Evolutionary conservation across 2,888 invertebrate genomes (phyloP), one percentile per base, ranked within the genome.

Genomic region (Crematogaster levior): DNA sequence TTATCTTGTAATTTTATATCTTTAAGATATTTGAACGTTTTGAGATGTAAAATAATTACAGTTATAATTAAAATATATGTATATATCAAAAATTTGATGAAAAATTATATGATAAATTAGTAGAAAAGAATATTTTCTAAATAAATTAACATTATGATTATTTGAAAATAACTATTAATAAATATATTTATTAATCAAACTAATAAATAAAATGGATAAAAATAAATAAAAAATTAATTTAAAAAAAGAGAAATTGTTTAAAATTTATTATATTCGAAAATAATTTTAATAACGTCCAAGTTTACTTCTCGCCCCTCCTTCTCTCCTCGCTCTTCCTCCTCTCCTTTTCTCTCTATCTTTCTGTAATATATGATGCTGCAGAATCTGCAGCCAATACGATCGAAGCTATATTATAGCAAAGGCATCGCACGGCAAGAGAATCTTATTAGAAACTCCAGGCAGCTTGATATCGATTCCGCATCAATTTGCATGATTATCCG

Each of bases 401-500:
- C 68, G 75, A 53, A 68, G 12, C 12, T 30, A 21, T 60, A 37
- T 46, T 60, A 77, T 68, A 70, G 56, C 30, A 10, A 7, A 18
- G 43, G 56, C 70, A 70, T 46, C 34, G 48, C 48, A 73, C 48
- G 81, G 80, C 84, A 81, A 80, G 84, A 80, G 90, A 92, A 92
- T 92, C 91, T 92, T 92, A 92, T 92, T 92, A 92, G 91, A 91
- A 92, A 92, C 91, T 91, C 91, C 83, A 83, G 89, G 85, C 86
- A 85, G 89, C 90, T 91, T 90, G 90, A 89, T 92, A 92, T 92
- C 92, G 91, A 92, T 91, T 92, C 91, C 88, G 89, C 91, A 91
- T 91, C 92, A 91, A 92, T 92, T 92, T 91, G 91, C 92, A 91
- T 83, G 83, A 86, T 84, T 87, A 89, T 88, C 85, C 84, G 77